Base-by-base conservation (phyloP, 2,113 vertebrate genomes). In the Nyctibius bracteatus region DNA sequence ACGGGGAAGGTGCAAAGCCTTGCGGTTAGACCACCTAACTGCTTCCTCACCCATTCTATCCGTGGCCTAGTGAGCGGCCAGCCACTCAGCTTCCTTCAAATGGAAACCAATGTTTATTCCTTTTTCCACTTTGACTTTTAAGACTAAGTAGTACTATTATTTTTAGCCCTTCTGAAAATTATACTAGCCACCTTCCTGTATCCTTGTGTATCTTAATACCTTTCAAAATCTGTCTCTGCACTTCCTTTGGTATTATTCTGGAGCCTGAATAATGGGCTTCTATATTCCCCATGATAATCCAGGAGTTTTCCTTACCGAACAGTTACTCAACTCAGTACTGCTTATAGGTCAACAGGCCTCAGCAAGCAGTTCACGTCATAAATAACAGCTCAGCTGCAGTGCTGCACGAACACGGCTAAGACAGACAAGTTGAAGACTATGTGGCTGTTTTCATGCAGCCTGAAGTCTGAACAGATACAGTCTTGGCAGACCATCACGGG, bases 21-120 rank as follows among this genome's bases (percentile, higher is more conserved):
- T 62, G 57, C 0, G 0, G 16, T 44, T 35, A 67, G 30, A 67
- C 19, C 37, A 54, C 0, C 1, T 27, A 70, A 31, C 65, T 75
- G 57, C 21, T 31, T 67, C 55, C 37, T 58, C 14, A 67, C 21
- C 46, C 0, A 0, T 31, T 58, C 74, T 30, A 55, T 9, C 55
- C 2, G 2, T 1, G 10, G 28, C 54, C 44, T 10, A 19, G 54
- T 15, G 20, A 55, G 51, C 2, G 8, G 46, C 33, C 55, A 79
- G 59, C 39, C 37, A 71, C 35, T 39, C 30, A 33, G 52, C 46
- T 62, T 71, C 52, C 67, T 54, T 75, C 47, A 41, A 20, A 75
- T 12, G 3, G 9, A 72, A 19, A 35, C n/a, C 25, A 61, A 65
- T 1, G 0, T 61, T 43, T 39, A n/a, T 25, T 30, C 41, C 46